These are phyloP conservation scores for Epirrhoe tristata DNA, from an alignment of 2,888 invertebrate genomes.

Conservation along the genomic window DNA sequence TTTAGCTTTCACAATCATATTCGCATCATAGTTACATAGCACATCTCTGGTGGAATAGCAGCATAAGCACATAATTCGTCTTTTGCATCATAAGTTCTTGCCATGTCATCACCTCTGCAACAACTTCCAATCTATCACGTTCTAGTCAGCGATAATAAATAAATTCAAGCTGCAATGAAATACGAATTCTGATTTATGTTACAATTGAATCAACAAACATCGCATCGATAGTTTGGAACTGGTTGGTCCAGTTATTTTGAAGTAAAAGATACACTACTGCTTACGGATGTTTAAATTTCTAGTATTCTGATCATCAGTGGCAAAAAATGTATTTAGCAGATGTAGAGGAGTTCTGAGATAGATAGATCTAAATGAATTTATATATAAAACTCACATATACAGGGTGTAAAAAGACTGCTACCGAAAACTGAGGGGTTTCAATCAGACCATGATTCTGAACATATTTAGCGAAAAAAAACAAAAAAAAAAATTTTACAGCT, in stretches of 20 bases:
- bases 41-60: too few relatives aligned
- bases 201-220: not conserved
- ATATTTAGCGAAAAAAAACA: too few relatives aligned
- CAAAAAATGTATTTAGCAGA: too few relatives aligned
- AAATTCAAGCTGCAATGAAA: not conserved
- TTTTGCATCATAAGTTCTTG: not conserved
- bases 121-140: not conserved
- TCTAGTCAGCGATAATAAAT: constrained; percentile 5
- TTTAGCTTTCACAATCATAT: too few relatives aligned
- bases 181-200: not conserved
- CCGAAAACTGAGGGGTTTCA: too few relatives aligned
- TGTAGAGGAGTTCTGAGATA: too few relatives aligned
- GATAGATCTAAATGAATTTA: too few relatives aligned
- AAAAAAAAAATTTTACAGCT: too few relatives aligned
- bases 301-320: not conserved
- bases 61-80: not conserved
- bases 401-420: too few relatives aligned
- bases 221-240: not conserved
- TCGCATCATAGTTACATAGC: too few relatives aligned
- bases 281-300: not conserved
- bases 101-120: not conserved
- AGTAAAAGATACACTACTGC: not conserved
- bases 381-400: too few relatives aligned
- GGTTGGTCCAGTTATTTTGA: not conserved
- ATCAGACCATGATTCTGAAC: too few relatives aligned